phyloP scores from a whole-genome alignment of 2,797 vertebrate species.

The Manis pentadactyla region DNA sequence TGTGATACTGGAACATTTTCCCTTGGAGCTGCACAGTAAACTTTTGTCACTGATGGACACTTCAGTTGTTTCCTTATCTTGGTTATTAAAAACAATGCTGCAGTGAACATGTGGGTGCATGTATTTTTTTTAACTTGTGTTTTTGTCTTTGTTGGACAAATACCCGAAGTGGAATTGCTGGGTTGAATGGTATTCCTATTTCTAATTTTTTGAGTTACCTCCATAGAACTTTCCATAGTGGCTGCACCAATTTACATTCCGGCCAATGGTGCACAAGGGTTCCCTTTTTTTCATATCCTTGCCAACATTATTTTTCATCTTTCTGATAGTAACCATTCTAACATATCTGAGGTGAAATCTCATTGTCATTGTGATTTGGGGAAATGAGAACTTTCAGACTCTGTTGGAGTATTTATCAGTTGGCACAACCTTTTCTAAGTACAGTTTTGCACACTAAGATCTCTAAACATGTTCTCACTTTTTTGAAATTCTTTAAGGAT shows the following conservation, averaged over 20 bases:
- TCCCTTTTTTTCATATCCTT: background rate
- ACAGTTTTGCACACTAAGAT: background rate
- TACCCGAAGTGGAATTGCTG: background rate
- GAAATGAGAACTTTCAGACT: background rate
- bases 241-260: background rate
- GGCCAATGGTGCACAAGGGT: background rate
- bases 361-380: background rate
- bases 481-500: background rate
- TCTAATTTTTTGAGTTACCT: background rate
- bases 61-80: background rate
- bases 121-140: background rate
- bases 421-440: background rate
- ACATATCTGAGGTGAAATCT: background rate
- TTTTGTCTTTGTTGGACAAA: background rate
- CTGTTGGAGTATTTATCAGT: background rate
- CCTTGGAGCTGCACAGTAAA: background rate
- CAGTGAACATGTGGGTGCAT: background rate
- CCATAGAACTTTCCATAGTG: background rate
- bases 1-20: background rate
- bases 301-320: background rate
- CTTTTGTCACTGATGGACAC: background rate
- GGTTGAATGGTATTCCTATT: background rate
- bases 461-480: background rate
- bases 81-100: background rate
- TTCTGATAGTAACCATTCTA: background rate